A percentile compares a stretch with the other conserved stretches of the same genome.
phyloP scores from a whole-genome alignment of 2,888 invertebrate species.

The Elaeidobius kamerunicus region DNA sequence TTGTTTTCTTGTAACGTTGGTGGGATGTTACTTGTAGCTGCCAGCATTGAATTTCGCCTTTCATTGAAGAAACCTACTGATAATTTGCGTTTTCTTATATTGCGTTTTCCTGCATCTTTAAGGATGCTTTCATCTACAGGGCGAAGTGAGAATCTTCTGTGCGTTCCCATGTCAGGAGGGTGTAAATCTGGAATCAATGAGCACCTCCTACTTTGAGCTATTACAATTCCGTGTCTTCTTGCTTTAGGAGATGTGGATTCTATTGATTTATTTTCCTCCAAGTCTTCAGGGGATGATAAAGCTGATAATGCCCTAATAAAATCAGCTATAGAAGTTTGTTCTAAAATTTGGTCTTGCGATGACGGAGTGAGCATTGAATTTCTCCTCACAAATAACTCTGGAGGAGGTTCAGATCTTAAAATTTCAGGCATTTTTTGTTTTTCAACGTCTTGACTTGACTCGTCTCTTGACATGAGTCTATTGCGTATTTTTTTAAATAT shows the following conservation, averaged over 20 bases:
- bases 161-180: constrained; percentile 15
- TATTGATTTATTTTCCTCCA: constrained; percentile 49
- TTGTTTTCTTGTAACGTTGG: constrained; percentile 23
- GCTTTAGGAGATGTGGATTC: constrained; percentile 24
- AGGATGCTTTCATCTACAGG: constrained; percentile 38
- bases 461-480: constrained; percentile 23
- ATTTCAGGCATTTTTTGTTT: constrained; percentile 44
- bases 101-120: constrained; percentile 12
- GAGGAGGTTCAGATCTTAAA: constrained; percentile 42
- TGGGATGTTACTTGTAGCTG: constrained; percentile 21
- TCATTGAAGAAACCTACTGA: constrained; percentile 24
- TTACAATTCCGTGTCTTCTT: constrained; percentile 34
- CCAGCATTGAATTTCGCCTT: constrained; percentile 20
- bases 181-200: constrained; percentile 36
- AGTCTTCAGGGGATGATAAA: constrained; percentile 49
- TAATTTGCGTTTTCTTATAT: constrained; percentile 21
- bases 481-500: constrained; percentile 26
- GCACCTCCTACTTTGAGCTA: constrained; percentile 33
- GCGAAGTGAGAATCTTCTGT: constrained; percentile 39
- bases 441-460: constrained; percentile 39
- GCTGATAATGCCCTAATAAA: constrained; percentile 73
- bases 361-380: constrained; percentile 33
- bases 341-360: constrained; percentile 61
- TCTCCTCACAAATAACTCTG: constrained; percentile 34
- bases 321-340: constrained; percentile 81